Conservation (phyloP, 2,888 invertebrate species). For the Sphinx pinastri region DNA sequence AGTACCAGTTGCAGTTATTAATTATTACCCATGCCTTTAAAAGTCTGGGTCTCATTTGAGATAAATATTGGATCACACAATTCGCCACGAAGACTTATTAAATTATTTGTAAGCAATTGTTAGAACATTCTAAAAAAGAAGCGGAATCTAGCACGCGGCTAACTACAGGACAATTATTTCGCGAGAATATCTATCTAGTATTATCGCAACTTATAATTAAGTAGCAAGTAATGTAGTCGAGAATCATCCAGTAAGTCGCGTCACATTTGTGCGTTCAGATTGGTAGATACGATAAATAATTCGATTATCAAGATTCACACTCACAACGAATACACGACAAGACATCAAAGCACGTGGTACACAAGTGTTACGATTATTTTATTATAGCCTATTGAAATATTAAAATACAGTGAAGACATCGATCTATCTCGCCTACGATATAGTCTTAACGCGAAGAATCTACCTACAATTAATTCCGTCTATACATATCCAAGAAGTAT, state of each 20-base stretch:
- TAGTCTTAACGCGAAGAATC: conserved; percentile 61
- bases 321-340: conserved; percentile 7
- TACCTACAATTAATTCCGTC: conserved; percentile 61
- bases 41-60: too few species aligned
- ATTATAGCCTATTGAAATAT: conserved; percentile 72
- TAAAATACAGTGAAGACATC: conserved; percentile 79
- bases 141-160: neutral
- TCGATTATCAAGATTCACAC: neutral
- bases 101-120: neutral
- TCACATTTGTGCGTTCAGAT: conserved; percentile 45
- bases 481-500: conserved; percentile 65
- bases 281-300: neutral
- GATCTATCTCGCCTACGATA: conserved; percentile 70
- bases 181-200: neutral
- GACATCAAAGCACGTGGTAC: conserved; percentile 49
- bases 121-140: neutral
- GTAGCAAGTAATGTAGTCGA: neutral
- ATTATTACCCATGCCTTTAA: too few species aligned
- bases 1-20: too few species aligned
- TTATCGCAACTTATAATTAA: neutral
- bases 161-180: neutral
- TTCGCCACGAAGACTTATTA: neutral
- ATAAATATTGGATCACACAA: too few species aligned
- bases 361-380: conserved; percentile 34
- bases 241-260: neutral